Conservation (phyloP, 1,140 invertebrate species). For the Micrasema minimum region DNA sequence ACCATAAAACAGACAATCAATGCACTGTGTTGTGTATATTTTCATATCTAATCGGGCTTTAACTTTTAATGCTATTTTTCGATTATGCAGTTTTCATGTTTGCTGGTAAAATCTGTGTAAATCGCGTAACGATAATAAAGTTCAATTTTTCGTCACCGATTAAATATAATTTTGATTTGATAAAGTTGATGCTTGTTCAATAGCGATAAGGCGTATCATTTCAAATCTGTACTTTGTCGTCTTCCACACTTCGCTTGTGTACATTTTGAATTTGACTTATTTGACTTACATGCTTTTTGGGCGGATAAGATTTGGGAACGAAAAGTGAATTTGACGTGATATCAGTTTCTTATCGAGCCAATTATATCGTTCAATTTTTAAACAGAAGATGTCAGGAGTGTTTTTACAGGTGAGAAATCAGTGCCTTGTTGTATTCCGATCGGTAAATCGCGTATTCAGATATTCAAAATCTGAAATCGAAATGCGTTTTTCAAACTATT, state of each 20-base stretch:
- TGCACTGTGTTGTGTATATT: no score
- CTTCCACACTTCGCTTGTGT: background rate
- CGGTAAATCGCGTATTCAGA: background rate
- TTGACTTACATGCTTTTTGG: conserved; percentile 23
- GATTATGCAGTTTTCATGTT: no score
- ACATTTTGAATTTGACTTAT: conserved; percentile 37
- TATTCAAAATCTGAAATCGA: background rate
- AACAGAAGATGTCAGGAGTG: conserved; percentile 37
- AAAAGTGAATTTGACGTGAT: conserved; percentile 16
- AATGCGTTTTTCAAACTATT: background rate
- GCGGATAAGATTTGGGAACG: conserved; percentile 27
- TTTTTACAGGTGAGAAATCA: conserved; percentile 31
- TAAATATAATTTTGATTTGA: conserved; percentile 7
- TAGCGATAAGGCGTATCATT: conserved; percentile 20
- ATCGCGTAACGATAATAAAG: no score
- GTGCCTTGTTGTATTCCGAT: background rate
- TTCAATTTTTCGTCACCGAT: background rate
- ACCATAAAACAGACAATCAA: no score
- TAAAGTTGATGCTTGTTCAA: conserved; percentile 14
- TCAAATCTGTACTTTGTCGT: background rate
- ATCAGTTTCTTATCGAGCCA: conserved; percentile 31
- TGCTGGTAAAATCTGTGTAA: no score
- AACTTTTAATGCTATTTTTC: no score
- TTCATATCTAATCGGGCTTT: no score
- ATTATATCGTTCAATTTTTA: conserved; percentile 19